These are phyloP conservation scores for Panagrolaimus sp. DNA, from an alignment of 1,140 invertebrate genomes.

Conservation along the genomic window DNA sequence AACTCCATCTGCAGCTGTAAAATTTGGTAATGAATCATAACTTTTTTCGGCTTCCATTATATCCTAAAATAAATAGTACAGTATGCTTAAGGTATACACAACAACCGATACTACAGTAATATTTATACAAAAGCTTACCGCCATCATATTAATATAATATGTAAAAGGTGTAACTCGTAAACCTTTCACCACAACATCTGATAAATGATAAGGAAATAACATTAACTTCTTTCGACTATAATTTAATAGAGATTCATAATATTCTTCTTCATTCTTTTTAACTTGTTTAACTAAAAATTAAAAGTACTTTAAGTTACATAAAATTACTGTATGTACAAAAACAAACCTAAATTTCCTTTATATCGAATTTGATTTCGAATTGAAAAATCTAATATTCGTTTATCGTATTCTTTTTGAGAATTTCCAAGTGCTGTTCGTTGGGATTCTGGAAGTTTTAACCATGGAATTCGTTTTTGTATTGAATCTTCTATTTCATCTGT, in stretches of 20 bases:
- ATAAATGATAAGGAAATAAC: conserved; percentile 89
- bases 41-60: conserved; percentile 80
- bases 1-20: conserved; percentile 87
- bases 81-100: no score
- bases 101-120: no score
- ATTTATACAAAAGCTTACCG: conserved; percentile 37
- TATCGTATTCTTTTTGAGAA: conserved; percentile 80
- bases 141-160: conserved; percentile 82
- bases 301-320: conserved; percentile 18
- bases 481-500: conserved; percentile 41
- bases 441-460: conserved; percentile 65
- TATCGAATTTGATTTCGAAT: conserved; percentile 76
- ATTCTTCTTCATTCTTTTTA: conserved; percentile 72
- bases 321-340: not conserved
- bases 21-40: conserved; percentile 92
- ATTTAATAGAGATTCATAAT: conserved; percentile 82
- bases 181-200: conserved; percentile 84
- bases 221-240: conserved; percentile 81
- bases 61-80: conserved; percentile 59
- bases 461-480: conserved; percentile 63
- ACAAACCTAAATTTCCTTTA: conserved; percentile 73
- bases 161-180: conserved; percentile 85
- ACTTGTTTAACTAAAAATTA: conserved; percentile 70
- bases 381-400: conserved; percentile 77
- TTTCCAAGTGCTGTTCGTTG: conserved; percentile 69